phyloP scores from a whole-genome alignment of 2,888 invertebrate species.

The Odontomyia ornata region DNA sequence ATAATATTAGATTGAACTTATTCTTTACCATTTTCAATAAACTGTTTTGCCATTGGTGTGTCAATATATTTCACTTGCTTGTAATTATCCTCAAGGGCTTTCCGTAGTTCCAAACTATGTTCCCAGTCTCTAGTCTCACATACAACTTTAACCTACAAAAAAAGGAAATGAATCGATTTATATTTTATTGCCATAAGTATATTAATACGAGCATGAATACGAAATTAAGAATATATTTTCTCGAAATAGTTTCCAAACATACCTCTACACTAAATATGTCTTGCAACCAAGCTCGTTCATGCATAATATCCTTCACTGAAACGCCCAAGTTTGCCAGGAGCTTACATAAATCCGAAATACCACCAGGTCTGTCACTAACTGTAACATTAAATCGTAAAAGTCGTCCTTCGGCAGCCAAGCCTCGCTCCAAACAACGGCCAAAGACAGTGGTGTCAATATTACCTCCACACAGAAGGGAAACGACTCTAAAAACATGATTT shows the following conservation, averaged over 20 bases:
- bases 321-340: conserved; percentile 81
- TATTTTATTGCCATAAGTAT: neutral
- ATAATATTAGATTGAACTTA: too few species aligned
- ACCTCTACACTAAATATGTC: conserved; percentile 86
- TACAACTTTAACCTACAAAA: conserved; percentile 81
- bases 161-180: conserved; percentile 19
- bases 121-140: conserved; percentile 87
- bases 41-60: conserved; percentile 59
- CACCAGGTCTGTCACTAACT: conserved; percentile 87
- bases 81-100: conserved; percentile 68
- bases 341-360: conserved; percentile 84
- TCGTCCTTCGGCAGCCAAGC: conserved; percentile 86
- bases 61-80: conserved; percentile 67
- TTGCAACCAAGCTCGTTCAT: conserved; percentile 93
- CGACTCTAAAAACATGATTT: conserved; percentile 70
- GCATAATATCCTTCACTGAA: conserved; percentile 94
- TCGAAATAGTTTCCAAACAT: too few species aligned
- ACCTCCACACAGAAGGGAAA: conserved; percentile 84
- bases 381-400: conserved; percentile 79
- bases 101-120: conserved; percentile 74
- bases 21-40: neutral
- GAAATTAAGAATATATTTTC: too few species aligned
- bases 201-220: neutral
- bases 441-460: conserved; percentile 93
- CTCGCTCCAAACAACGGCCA: conserved; percentile 87